Percentiles rank a stretch among this genome's conserved stretches.
phyloP scores from a whole-genome alignment of 1,140 invertebrate genomes.

The Bombus cullumanus region DNA sequence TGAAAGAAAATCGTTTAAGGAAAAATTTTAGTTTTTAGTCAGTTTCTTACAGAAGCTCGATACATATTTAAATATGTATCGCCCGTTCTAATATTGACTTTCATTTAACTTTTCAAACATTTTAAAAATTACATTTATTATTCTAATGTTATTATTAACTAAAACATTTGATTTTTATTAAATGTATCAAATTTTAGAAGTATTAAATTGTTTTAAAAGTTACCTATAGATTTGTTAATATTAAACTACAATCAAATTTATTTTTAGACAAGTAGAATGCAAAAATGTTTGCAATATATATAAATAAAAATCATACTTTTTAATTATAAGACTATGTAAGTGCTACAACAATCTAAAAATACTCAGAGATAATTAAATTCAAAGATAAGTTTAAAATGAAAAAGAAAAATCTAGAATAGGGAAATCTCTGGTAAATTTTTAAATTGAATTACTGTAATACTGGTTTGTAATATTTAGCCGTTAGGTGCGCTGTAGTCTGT shows the following conservation, averaged over 20 bases:
- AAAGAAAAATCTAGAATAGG: not conserved
- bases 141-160: not conserved
- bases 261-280: not conserved
- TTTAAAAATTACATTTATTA: not conserved
- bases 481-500: conserved; percentile 57
- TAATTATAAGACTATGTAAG: too few relatives aligned
- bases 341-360: not conserved
- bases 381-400: not conserved
- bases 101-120: not conserved
- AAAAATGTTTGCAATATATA: not conserved
- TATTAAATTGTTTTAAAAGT: not conserved
- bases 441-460: conserved; percentile 19
- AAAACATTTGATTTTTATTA: not conserved
- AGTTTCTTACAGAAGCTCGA: not conserved
- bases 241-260: not conserved
- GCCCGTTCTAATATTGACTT: not conserved
- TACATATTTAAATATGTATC: not conserved
- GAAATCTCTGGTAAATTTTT: not conserved
- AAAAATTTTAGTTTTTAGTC: not conserved
- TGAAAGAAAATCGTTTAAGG: conserved; percentile 27
- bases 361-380: not conserved
- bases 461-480: conserved; percentile 6
- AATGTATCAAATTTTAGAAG: not conserved
- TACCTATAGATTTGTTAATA: not conserved
- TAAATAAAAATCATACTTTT: too few relatives aligned